Evolutionary conservation across 2,888 invertebrate genomes (phyloP), one percentile per base, ranked within the genome.

Genomic region (Caenorhabditis sp.): DNA sequence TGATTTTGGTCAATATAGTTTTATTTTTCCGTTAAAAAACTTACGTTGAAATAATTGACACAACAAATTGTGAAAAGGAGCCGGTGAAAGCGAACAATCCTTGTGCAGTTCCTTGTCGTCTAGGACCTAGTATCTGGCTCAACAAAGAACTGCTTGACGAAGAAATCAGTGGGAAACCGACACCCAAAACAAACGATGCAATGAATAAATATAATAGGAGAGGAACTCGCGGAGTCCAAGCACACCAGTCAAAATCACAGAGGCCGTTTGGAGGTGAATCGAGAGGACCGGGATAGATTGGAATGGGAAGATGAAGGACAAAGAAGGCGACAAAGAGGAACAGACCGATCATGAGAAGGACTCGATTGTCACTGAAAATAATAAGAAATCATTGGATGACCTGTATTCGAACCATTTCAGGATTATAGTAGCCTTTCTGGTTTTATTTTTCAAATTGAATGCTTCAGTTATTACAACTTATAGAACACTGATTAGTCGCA

Each of bases 41-140:
- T 61, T 54, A 78, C 78, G 78, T 76, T 25, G 73, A 69, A 23
- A 76, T 61, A 1, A 78, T 23, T 2, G 78, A 75, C 0, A 72
- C 69, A 7, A 69, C 67, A 56, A 76, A 78, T 43, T 76, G 73
- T 2, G 76, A 63, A 38, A 76, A 70, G 20, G 68, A 57, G 20
- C 78, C 78, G 7, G 73, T 76, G 59, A 78, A 78, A 8, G 74
- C 74, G 59, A 74, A 72, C 12, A 73, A 67, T 52, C 78, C 78
- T 67, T 78, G 78, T 38, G 74, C 70, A 14, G 67, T 70, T 50
- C 76, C 71, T 70, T 77, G 78, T 50, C 74, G 76, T 36, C 78
- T 63, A 7, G 78, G 78, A 0, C 78, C 78, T 12, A 78, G 31
- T n/a, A 78, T 67, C 20, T 76, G 68, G 43, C 76, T 76, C 10